Conservation (phyloP, 2,797 vertebrate genomes). For the Philypnodon macrostomus region DNA sequence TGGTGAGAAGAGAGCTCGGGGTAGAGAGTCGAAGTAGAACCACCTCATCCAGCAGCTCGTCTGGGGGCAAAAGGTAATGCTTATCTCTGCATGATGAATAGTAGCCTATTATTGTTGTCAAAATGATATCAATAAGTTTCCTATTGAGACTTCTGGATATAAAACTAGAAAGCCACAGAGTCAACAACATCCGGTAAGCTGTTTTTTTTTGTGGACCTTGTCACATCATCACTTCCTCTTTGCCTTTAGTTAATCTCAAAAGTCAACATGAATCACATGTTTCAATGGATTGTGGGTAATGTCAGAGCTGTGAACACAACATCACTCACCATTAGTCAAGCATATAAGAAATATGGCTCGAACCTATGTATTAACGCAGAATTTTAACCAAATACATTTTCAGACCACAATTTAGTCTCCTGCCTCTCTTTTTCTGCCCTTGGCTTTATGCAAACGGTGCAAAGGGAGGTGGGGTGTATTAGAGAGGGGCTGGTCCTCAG, state of each 20-base stretch:
- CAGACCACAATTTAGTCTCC: not conserved
- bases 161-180: too few species aligned
- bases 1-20: constrained; percentile 76
- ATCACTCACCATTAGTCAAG: not conserved
- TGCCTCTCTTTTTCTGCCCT: not conserved
- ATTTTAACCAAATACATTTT: not conserved
- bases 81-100: not conserved
- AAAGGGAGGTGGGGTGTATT: constrained; percentile 40
- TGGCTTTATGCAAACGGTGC: constrained; percentile 41
- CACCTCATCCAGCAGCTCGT: constrained; percentile 85
- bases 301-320: constrained; percentile 1
- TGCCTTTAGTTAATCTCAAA: not conserved
- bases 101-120: too few species aligned
- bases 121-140: too few species aligned
- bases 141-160: too few species aligned
- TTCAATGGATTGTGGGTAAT: not conserved
- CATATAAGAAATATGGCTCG: not conserved
- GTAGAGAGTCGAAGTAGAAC: constrained; percentile 82
- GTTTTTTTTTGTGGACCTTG: not conserved
- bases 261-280: not conserved
- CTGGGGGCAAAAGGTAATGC: constrained; percentile 76
- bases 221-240: constrained; percentile 11
- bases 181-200: too few species aligned
- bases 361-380: not conserved
- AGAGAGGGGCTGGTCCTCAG: constrained; percentile 32